Conservation (phyloP, 1,140 invertebrate genomes). For the Lasioglossum albipes region DNA sequence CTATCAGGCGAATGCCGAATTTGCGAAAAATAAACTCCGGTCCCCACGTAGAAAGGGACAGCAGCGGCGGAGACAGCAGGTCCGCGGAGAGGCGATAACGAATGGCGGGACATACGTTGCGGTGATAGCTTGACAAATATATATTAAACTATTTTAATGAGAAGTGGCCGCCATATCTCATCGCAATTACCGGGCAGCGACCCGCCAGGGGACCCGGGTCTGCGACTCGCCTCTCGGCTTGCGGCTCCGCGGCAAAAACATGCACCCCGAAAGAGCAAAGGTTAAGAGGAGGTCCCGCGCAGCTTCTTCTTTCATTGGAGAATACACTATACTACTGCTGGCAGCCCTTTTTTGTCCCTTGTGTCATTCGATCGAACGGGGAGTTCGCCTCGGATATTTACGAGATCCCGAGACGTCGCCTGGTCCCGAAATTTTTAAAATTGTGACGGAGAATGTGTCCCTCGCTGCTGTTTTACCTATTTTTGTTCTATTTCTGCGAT, state of each 20-base stretch:
- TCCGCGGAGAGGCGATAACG: conserved; percentile 55
- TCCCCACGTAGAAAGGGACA: neutral
- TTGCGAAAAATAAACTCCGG: conserved; percentile 64
- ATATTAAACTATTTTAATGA: conserved; percentile 79
- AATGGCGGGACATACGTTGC: conserved; percentile 66
- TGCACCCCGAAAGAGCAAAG: conserved; percentile 66
- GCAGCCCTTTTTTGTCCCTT: too few species aligned
- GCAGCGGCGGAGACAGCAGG: neutral
- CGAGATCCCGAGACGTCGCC: too few species aligned
- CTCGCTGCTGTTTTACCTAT: too few species aligned
- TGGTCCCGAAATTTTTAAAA: too few species aligned
- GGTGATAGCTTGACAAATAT: conserved; percentile 73
- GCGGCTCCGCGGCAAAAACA: conserved; percentile 59
- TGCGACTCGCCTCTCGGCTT: conserved; percentile 44
- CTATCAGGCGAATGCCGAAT: conserved; percentile 69
- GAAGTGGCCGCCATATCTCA: conserved; percentile 76
- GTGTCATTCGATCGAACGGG: neutral
- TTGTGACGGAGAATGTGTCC: too few species aligned
- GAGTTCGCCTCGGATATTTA: neutral
- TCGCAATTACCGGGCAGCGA: conserved; percentile 73
- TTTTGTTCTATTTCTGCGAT: too few species aligned
- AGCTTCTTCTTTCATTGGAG: conserved; percentile 35
- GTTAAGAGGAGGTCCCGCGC: conserved; percentile 67
- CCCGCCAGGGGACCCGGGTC: conserved; percentile 46
- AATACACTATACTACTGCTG: neutral